These are phyloP conservation scores for Ceyx cyanopectus DNA, from an alignment of 2,113 vertebrate species.

Conservation along the genomic window DNA sequence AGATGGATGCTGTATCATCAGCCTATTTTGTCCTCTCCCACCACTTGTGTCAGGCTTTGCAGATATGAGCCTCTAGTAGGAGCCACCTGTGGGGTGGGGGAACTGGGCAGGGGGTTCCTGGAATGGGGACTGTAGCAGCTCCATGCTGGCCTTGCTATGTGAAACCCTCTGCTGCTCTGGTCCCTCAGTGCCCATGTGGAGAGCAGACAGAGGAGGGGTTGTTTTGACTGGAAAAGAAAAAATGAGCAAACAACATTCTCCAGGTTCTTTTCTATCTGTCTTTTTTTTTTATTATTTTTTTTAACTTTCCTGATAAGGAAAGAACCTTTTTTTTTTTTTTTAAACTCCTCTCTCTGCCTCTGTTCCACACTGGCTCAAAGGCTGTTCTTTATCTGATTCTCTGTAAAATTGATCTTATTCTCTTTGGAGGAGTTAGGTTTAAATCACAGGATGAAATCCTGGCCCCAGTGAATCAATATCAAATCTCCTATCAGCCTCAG, in stretches of 20 bases:
- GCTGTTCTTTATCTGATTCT: slow-evolving; percentile 67
- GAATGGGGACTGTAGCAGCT: not conserved
- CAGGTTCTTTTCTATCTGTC: not conserved
- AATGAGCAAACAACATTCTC: slow-evolving; percentile 38
- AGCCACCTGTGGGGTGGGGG: fast-evolving
- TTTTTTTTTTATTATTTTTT: not conserved
- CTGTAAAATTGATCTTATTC: slow-evolving; percentile 69
- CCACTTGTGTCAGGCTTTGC: not conserved
- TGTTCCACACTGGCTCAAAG: slow-evolving; percentile 20
- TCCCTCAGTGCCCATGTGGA: fast-evolving
- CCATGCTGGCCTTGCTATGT: not conserved
- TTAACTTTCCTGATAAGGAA: slow-evolving; percentile 15
- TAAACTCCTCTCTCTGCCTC: not conserved
- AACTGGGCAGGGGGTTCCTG: too few species aligned
- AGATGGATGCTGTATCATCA: too few species aligned
- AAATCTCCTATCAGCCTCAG: slow-evolving; percentile 32
- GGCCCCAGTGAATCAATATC: slow-evolving; percentile 57
- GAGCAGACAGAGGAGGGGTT: slow-evolving; percentile 4
- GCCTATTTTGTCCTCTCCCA: fast-evolving
- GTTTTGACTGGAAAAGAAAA: slow-evolving; percentile 49
- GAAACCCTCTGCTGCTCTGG: not conserved
- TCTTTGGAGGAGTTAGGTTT: slow-evolving; percentile 71
- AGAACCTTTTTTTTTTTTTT: not conserved
- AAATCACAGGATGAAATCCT: slow-evolving; percentile 63
- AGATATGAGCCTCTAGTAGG: fast-evolving